A percentile compares a stretch with the other conserved stretches of the same genome.
Evolutionary conservation across 2,888 invertebrate species (phyloP).

Genomic region (Plusia festucae): DNA sequence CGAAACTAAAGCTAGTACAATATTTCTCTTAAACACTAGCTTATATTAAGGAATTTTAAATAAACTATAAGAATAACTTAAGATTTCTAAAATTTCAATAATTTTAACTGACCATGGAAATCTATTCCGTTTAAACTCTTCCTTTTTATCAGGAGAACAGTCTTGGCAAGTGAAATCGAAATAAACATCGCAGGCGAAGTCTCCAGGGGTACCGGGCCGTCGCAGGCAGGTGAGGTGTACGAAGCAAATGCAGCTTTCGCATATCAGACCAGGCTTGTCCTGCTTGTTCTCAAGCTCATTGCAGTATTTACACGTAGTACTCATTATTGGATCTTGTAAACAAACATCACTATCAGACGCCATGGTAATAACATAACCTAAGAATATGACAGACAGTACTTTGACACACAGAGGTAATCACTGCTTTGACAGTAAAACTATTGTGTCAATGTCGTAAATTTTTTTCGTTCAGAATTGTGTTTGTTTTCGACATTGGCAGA

Average conservation of each 20-base stretch:
- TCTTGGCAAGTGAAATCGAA: conserved; percentile 92
- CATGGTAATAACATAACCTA: conserved; percentile 50
- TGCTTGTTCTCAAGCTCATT: conserved; percentile 86
- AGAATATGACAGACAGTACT: conserved; percentile 6
- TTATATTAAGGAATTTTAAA: too few species aligned
- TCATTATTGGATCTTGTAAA: conserved; percentile 48
- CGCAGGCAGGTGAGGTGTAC: conserved; percentile 92
- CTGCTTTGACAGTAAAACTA: neutral
- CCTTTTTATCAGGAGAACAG: conserved; percentile 89
- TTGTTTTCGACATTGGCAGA: too few species aligned
- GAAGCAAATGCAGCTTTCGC: conserved; percentile 88
- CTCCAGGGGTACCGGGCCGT: conserved; percentile 91
- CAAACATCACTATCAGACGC: conserved; percentile 39
- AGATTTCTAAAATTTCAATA: too few species aligned
- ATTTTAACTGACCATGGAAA: conserved; percentile 91
- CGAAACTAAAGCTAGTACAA: too few species aligned
- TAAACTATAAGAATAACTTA: too few species aligned
- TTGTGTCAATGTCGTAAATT: conserved; percentile 14
- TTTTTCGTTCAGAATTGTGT: neutral
- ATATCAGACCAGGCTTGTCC: conserved; percentile 89
- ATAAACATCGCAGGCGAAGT: conserved; percentile 93
- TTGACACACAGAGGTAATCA: neutral
- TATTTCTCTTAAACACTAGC: too few species aligned
- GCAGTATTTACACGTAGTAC: conserved; percentile 90
- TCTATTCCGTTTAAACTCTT: conserved; percentile 90